These are phyloP conservation scores for Gouania willdenowi DNA, from an alignment of 2,797 vertebrate genomes.

Conservation along the genomic window DNA sequence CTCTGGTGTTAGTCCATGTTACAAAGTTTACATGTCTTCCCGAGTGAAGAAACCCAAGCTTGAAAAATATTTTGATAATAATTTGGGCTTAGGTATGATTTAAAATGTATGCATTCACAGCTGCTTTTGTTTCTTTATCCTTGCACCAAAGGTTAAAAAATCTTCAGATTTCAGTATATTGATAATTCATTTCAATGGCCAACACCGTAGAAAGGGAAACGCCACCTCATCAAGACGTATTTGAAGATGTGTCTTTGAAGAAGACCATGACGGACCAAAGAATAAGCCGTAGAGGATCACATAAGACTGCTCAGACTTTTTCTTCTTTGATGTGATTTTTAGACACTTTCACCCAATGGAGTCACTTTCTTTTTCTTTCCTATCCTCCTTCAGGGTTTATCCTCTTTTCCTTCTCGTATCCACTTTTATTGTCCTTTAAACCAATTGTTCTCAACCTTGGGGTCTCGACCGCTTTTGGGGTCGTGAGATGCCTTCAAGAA, in stretches of 20 bases:
- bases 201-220: too few species aligned
- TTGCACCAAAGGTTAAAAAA: neutral
- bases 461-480: too few species aligned
- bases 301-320: constrained; percentile 9
- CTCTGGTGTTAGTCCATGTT: constrained; percentile 1
- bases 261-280: neutral
- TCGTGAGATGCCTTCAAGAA: too few species aligned
- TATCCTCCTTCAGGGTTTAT: constrained; percentile 16
- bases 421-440: too few species aligned
- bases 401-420: constrained; percentile 18
- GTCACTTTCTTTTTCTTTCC: constrained; percentile 22
- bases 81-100: too few species aligned
- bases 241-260: constrained; percentile 10
- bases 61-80: constrained; percentile 1
- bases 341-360: constrained; percentile 25
- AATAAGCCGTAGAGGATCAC: constrained; percentile 4
- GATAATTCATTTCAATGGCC: too few species aligned
- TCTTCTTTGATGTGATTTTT: constrained; percentile 1
- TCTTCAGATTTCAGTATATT: too few species aligned
- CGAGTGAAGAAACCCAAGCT: too few species aligned
- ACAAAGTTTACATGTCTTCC: neutral
- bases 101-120: constrained; percentile 8
- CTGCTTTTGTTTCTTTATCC: constrained; percentile 1
- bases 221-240: constrained; percentile 2
- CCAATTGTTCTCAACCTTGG: too few species aligned